Conservation (phyloP, 2,797 vertebrate species). For the Lepilemur ruficaudatus region DNA sequence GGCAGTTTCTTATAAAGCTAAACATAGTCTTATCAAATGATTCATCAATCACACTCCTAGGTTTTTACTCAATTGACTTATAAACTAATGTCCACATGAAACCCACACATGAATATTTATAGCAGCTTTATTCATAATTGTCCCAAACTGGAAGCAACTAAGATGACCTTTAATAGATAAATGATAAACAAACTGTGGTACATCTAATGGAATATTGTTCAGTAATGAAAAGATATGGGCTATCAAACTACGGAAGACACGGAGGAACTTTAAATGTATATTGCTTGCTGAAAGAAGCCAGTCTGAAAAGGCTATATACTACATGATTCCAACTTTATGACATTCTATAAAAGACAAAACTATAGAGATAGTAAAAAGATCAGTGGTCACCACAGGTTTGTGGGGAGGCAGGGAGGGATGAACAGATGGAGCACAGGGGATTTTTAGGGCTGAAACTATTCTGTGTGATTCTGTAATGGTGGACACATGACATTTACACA, state of each 20-base stretch:
- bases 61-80: background rate
- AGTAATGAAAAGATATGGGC: background rate
- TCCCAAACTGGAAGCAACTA: background rate
- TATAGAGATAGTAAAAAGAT: background rate
- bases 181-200: background rate
- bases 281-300: background rate
- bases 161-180: background rate
- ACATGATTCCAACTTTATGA: background rate
- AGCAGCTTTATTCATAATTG: background rate
- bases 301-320: background rate
- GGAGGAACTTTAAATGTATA: background rate
- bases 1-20: background rate
- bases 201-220: background rate
- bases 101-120: background rate
- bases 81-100: background rate
- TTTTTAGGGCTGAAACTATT: background rate
- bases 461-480: background rate
- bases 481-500: background rate
- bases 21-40: background rate
- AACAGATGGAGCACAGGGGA: background rate
- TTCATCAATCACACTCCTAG: background rate
- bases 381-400: background rate
- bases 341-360: constrained; percentile 3
- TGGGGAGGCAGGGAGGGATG: too few species aligned
- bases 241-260: background rate